Percentiles rank a stretch among this genome's conserved stretches.
phyloP scores from a whole-genome alignment of 2,888 invertebrate species.

The Ichneumoninae sp. region DNA sequence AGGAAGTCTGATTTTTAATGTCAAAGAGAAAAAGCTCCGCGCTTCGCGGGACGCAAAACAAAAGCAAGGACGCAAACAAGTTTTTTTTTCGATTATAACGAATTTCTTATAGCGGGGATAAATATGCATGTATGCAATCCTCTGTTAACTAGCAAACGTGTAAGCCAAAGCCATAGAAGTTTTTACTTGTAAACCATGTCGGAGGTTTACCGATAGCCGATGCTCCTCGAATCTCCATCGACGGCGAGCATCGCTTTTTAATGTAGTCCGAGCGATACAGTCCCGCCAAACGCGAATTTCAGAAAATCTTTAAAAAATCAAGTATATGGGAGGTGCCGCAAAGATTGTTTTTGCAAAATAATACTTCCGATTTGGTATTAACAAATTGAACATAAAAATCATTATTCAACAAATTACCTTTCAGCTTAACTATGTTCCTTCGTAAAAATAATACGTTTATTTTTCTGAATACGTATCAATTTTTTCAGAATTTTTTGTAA shows the following conservation, averaged over 20 bases:
- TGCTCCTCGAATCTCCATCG: not conserved
- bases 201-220: not conserved
- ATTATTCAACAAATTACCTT: too few species aligned
- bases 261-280: too few species aligned
- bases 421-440: too few species aligned
- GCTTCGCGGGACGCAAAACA: not conserved
- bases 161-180: constrained; percentile 26
- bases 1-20: not conserved
- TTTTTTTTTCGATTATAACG: not conserved
- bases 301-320: too few species aligned
- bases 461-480: too few species aligned
- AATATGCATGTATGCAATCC: constrained; percentile 7
- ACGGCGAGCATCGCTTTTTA: not conserved
- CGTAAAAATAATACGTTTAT: too few species aligned
- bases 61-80: not conserved
- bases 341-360: too few species aligned
- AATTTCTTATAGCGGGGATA: not conserved
- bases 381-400: too few species aligned
- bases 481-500: too few species aligned
- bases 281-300: too few species aligned
- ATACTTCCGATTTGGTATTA: too few species aligned
- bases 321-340: too few species aligned
- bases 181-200: not conserved
- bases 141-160: constrained; percentile 14
- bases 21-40: not conserved